Conservation (phyloP, 23 tunicate genomes). For the Botrylloides violaceus region DNA sequence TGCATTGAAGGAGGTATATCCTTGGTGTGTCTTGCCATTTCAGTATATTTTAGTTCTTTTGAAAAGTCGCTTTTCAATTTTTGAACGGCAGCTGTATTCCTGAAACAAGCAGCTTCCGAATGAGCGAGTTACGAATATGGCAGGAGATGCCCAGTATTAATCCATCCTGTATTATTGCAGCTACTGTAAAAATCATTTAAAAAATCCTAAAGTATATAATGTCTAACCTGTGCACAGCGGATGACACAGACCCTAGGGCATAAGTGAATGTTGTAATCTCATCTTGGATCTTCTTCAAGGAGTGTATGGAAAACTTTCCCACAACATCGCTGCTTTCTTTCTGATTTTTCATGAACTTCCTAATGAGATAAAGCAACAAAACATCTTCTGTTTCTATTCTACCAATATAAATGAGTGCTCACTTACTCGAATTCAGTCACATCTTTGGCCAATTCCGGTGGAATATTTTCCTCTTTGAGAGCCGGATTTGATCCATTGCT, state of each 20-base stretch:
- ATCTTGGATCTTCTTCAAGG: slow-evolving; percentile 60
- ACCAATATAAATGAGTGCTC: no score
- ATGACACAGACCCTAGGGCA: slow-evolving; percentile 58
- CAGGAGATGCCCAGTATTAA: background rate
- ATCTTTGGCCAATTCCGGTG: slow-evolving; percentile 67
- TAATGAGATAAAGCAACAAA: no score
- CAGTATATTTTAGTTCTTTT: slow-evolving; percentile 44
- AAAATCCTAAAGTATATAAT: no score
- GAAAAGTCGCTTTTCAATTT: slow-evolving; percentile 41
- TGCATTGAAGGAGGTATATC: slow-evolving; percentile 71
- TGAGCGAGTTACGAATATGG: background rate
- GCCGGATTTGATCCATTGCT: slow-evolving; percentile 52
- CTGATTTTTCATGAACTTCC: slow-evolving; percentile 65
- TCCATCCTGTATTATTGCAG: background rate
- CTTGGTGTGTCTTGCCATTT: slow-evolving; percentile 67
- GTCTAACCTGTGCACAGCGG: slow-evolving; percentile 58
- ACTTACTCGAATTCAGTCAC: slow-evolving; percentile 69
- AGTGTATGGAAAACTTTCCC: slow-evolving; percentile 50
- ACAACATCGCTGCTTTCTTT: slow-evolving; percentile 73
- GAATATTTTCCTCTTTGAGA: slow-evolving; percentile 58
- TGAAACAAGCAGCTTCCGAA: slow-evolving; percentile 2
- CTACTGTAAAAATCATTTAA: background rate
- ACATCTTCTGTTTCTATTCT: no score
- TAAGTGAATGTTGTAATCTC: slow-evolving; percentile 48
- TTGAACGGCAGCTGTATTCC: slow-evolving; percentile 64